Percentiles rank a stretch among this genome's conserved stretches.
Evolutionary conservation across 2,113 vertebrate genomes (phyloP).

Genomic region (Otus sunia): DNA sequence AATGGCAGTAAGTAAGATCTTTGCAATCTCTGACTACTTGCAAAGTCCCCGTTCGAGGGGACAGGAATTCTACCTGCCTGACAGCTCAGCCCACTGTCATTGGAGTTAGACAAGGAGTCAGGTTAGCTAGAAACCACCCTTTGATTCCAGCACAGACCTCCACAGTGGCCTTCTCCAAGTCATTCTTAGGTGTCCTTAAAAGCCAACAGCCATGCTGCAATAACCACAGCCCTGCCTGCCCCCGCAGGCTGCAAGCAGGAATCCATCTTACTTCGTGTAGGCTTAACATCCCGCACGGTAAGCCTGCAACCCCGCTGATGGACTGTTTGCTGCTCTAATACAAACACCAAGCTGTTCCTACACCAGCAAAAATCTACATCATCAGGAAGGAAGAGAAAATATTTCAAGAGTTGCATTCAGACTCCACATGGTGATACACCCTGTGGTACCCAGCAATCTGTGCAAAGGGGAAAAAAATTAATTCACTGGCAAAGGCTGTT

Average conservation of each 20-base stretch:
- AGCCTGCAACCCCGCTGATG: not conserved
- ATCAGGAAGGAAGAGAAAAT: not conserved
- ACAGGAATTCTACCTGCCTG: not conserved
- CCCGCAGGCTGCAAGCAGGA: not conserved
- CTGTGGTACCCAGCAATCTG: not conserved
- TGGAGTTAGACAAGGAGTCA: not conserved
- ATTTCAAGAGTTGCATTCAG: not conserved
- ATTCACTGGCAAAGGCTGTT: not conserved
- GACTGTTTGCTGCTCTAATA: not conserved
- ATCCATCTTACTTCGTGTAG: not conserved
- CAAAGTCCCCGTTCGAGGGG: not conserved
- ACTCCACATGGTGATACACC: not conserved
- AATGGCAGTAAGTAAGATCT: not conserved
- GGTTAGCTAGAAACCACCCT: not conserved
- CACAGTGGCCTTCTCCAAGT: not conserved
- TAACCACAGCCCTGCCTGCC: not conserved
- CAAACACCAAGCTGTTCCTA: not conserved
- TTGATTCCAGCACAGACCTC: not conserved
- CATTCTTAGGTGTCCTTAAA: not conserved
- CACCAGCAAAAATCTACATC: not conserved
- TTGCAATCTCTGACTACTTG: not conserved
- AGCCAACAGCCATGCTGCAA: not conserved
- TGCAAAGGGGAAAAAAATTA: too few species aligned
- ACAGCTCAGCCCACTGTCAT: not conserved
- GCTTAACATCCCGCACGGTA: not conserved